phyloP scores from a whole-genome alignment of 2,113 vertebrate genomes.

The Ondatra zibethicus region DNA sequence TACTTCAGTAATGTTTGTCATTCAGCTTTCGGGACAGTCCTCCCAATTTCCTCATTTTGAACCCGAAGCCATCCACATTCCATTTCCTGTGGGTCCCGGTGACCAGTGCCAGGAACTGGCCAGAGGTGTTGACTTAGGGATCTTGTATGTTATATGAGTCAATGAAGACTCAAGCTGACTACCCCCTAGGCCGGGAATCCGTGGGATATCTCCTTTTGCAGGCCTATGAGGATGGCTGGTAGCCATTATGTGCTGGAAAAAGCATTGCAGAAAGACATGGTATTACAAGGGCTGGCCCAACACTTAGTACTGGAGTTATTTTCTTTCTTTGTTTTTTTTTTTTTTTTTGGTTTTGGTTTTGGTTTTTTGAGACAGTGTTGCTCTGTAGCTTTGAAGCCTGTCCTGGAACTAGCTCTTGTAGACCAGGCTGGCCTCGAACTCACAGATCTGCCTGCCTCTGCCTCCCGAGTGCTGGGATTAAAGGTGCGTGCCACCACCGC shows the following conservation, averaged over 20 bases:
- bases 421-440: too few relatives aligned
- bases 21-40: not conserved
- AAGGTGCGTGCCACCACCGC: too few relatives aligned
- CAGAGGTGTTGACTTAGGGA: constrained; percentile 25
- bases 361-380: too few relatives aligned
- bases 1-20: constrained; percentile 21
- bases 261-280: not conserved
- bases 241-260: not conserved
- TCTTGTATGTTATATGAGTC: not conserved
- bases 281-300: not conserved
- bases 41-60: not conserved
- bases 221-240: not conserved
- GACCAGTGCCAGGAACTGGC: not conserved
- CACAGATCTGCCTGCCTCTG: too few relatives aligned
- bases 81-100: not conserved
- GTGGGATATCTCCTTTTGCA: not conserved
- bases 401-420: too few relatives aligned
- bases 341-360: too few relatives aligned
- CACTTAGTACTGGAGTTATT: not conserved
- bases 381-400: too few relatives aligned
- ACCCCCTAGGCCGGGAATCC: not conserved
- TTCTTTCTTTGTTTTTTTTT: not conserved
- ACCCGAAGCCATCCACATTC: not conserved
- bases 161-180: not conserved
- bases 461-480: too few relatives aligned